Percentiles rank a stretch among this genome's conserved stretches.
Evolutionary conservation across 2,113 vertebrate genomes (phyloP).

Genomic region (Formicarius rufipectus): DNA sequence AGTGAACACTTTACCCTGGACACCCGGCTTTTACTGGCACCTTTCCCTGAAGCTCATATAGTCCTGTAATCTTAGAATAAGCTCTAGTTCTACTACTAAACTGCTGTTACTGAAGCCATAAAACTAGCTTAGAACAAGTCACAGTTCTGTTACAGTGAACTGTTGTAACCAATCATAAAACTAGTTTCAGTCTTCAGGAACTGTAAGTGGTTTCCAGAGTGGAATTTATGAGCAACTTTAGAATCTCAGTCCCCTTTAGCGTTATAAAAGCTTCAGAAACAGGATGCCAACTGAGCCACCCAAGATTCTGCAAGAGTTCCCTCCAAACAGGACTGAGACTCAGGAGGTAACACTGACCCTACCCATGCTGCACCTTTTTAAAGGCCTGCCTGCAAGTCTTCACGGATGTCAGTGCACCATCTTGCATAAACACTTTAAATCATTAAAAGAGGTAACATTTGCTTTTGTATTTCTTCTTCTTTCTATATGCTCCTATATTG

Average conservation of each 20-base stretch:
- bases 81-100: not conserved
- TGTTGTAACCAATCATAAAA: accelerated
- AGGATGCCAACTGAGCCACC: not conserved
- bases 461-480: not conserved
- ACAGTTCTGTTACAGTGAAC: not conserved
- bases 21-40: accelerated
- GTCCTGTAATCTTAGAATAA: not conserved
- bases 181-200: not conserved
- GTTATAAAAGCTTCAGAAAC: not conserved
- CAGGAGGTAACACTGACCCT: not conserved
- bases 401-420: not conserved
- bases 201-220: not conserved
- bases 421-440: not conserved
- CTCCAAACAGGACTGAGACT: not conserved
- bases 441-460: not conserved
- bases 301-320: not conserved
- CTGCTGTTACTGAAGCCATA: accelerated
- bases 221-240: not conserved
- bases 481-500: not conserved
- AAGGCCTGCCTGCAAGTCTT: not conserved
- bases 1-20: not conserved
- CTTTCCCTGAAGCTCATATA: not conserved
- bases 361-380: not conserved
- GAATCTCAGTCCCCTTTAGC: not conserved
- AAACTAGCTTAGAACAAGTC: not conserved